phyloP scores from a whole-genome alignment of 1,140 invertebrate genomes.

The Macrobrachium rosenbergii region DNA sequence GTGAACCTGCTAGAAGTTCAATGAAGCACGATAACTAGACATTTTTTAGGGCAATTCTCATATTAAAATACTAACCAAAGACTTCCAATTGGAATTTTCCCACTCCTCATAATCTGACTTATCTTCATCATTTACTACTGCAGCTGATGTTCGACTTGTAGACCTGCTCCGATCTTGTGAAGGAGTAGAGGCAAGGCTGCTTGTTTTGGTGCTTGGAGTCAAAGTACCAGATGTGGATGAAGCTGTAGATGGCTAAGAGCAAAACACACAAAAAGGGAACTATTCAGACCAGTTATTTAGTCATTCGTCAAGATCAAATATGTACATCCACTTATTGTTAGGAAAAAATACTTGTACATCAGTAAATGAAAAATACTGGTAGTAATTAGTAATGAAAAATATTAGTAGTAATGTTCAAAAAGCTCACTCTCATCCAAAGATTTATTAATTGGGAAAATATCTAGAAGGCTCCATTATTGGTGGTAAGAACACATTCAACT shows the following conservation, averaged over 20 bases:
- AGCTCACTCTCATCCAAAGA: too few species aligned
- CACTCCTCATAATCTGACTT: conserved; percentile 35
- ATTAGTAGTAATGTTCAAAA: too few species aligned
- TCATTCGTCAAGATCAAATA: too few species aligned
- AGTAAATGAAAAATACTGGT: too few species aligned
- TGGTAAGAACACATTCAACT: not conserved
- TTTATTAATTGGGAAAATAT: too few species aligned
- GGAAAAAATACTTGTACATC: too few species aligned
- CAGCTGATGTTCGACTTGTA: conserved; percentile 13
- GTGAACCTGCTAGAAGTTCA: too few species aligned
- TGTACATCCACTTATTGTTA: too few species aligned
- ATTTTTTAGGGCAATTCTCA: too few species aligned
- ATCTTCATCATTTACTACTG: conserved; percentile 5
- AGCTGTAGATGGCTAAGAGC: conserved; percentile 2
- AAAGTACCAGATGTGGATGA: conserved; percentile 9
- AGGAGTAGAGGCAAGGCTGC: conserved; percentile 18
- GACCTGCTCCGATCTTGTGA: conserved; percentile 7
- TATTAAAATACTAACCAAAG: conserved; percentile 6
- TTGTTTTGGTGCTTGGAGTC: conserved; percentile 29
- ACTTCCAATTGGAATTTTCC: conserved; percentile 28
- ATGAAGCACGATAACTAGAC: too few species aligned
- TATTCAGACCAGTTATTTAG: not conserved
- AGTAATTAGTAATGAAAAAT: too few species aligned
- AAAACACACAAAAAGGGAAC: not conserved
- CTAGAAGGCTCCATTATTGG: not conserved